phyloP scores from a whole-genome alignment of 2,797 vertebrate species.

The Pangasius djambal region DNA sequence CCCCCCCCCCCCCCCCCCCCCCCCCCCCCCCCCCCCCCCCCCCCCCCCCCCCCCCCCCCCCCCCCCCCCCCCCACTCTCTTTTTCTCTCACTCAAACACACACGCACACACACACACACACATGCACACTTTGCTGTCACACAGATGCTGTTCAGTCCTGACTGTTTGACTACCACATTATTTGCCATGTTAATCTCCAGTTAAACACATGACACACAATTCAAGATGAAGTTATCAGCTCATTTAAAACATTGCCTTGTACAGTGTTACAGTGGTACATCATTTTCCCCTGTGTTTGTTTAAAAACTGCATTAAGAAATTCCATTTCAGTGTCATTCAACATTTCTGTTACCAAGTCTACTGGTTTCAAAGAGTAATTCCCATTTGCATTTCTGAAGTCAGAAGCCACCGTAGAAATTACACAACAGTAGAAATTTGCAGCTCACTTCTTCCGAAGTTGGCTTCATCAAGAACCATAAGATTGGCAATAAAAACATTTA shows the following conservation, averaged over 20 bases:
- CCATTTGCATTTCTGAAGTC: background rate
- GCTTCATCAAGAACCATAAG: background rate
- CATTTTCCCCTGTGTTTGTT: constrained; percentile 15
- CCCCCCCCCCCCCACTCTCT: background rate
- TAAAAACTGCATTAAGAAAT: background rate
- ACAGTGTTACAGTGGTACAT: background rate
- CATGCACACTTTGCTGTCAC: background rate
- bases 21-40: too few species aligned
- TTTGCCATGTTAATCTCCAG: constrained; percentile 12
- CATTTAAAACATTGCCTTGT: background rate
- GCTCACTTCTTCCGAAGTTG: background rate
- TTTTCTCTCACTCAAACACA: background rate
- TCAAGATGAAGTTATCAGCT: constrained; percentile 24
- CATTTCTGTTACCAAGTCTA: background rate
- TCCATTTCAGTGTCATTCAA: background rate
- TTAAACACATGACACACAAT: constrained; percentile 22
- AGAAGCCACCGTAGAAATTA: background rate
- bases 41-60: too few species aligned
- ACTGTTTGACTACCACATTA: background rate
- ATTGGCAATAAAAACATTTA: background rate
- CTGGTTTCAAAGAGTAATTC: background rate
- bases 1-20: too few species aligned
- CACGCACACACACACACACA: background rate
- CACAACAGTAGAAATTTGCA: background rate
- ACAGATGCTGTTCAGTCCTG: constrained; percentile 2